Evolutionary conservation across 2,113 vertebrate genomes (phyloP).

Genomic region (Phodopus roborovskii): DNA sequence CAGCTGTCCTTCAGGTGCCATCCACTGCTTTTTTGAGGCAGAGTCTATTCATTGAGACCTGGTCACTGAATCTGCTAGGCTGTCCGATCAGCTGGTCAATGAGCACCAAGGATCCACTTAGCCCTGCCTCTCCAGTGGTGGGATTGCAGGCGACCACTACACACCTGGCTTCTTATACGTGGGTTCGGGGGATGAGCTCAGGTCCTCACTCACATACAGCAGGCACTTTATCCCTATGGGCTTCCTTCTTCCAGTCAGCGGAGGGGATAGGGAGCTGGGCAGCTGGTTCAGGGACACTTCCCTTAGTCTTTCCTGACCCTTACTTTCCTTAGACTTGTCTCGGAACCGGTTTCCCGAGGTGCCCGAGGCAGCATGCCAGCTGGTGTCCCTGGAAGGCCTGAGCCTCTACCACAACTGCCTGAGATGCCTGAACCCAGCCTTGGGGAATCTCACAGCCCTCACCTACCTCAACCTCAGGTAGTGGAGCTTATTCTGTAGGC

Average conservation of each 20-base stretch:
- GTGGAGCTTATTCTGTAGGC: not conserved
- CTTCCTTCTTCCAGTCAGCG: not conserved
- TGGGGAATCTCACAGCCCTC: constrained; percentile 94
- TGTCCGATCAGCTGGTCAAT: not conserved
- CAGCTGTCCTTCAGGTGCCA: not conserved
- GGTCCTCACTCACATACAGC: not conserved
- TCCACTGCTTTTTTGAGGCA: not conserved
- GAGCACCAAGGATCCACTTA: not conserved
- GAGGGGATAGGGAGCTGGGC: not conserved
- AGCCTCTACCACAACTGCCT: constrained; percentile 97
- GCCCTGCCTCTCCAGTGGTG: not conserved
- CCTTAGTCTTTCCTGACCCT: not conserved
- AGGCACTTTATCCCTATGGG: not conserved
- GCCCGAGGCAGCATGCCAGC: constrained; percentile 93
- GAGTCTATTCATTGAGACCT: not conserved
- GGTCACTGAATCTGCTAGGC: not conserved
- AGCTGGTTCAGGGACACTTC: not conserved
- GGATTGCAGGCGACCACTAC: not conserved
- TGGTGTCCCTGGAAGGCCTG: constrained; percentile 94
- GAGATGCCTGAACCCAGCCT: constrained; percentile 89
- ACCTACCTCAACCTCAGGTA: constrained; percentile 93
- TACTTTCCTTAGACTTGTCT: constrained; percentile 89
- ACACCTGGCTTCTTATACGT: not conserved
- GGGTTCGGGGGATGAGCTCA: not conserved
- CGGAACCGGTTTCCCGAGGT: constrained; percentile 96